Evolutionary conservation across 2,797 vertebrate species (phyloP), one percentile per base, ranked within the genome.

Genomic region (Rachycentron canadum): DNA sequence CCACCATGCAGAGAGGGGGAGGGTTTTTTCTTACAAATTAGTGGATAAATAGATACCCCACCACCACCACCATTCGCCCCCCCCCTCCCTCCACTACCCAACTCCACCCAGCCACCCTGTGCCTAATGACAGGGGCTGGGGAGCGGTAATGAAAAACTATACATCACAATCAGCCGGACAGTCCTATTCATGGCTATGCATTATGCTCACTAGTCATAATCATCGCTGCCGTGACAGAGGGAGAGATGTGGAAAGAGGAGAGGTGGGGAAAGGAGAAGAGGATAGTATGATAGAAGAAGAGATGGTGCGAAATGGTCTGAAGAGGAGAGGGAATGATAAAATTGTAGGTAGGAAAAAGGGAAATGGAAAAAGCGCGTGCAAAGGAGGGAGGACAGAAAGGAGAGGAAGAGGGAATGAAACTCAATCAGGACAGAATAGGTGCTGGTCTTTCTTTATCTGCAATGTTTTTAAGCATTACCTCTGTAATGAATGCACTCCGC

Each of bases 71-170:
- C 69, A 76, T 86, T 76, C 86, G 63, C 80, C 85, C 81, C 73
- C 73, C 81, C 85, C 81, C 73, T 71, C 81, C 62, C 69, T 69
- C 59, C 59, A 74, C 80, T 61, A 73, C 84, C 58, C 78, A 78
- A 76, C 87, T 90, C 85, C 89, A 82, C 86, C 89, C 86, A 84
- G 88, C 78, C 85, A 89, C 96, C 97, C 97, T 96, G 96, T 96
- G 96, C 97, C 96, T 97, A 96, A 96, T 97, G 96, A 96, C 95
- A 96, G 95, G 97, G 97, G 96, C 96, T 95, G 97, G 96, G 95
- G 96, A 96, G 94, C 95, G 88, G 97, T 99, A 99, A 99, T 99
- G 98, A 99, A 99, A 99, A 99, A 97, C 97, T 97, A 99, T 99
- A 99, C 96, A 99, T 99, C 98, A 99, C 98, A 97, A 99, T 99